phyloP scores from a whole-genome alignment of 2,888 invertebrate genomes.

The Coelinius sp. region DNA sequence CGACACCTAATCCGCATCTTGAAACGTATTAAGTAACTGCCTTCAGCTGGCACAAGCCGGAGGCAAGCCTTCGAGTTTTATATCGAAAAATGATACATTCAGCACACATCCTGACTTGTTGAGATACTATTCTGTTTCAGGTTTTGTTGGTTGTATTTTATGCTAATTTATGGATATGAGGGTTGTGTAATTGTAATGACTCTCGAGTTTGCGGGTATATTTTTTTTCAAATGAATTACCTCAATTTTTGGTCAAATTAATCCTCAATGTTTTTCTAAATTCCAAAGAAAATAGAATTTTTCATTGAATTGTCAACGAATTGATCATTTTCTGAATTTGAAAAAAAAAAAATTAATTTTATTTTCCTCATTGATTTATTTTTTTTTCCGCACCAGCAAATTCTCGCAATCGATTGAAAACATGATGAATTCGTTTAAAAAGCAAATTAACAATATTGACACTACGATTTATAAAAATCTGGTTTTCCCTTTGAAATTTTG shows the following conservation, averaged over 20 bases:
- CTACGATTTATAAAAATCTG: background rate
- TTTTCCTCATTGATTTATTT: no score
- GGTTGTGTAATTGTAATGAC: no score
- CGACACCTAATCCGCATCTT: constrained; percentile 62
- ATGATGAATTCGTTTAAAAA: background rate
- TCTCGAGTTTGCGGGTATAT: no score
- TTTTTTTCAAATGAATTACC: background rate
- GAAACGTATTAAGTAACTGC: constrained; percentile 65
- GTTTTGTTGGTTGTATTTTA: background rate
- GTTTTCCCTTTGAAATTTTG: background rate
- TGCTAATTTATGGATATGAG: constrained; percentile 5
- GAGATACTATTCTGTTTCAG: constrained; percentile 19
- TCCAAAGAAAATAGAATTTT: background rate
- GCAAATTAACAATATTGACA: background rate
- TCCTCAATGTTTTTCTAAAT: no score
- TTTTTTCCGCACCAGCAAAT: no score
- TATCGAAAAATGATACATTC: constrained; percentile 50
- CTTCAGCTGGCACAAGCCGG: constrained; percentile 44
- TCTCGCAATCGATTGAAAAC: background rate
- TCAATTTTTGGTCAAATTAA: background rate
- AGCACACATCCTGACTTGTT: constrained; percentile 20
- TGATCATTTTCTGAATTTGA: background rate
- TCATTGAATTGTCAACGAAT: background rate
- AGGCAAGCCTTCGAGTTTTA: background rate
- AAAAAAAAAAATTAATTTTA: no score